phyloP scores from a whole-genome alignment of 2,888 invertebrate species.

The Catocala nupta region DNA sequence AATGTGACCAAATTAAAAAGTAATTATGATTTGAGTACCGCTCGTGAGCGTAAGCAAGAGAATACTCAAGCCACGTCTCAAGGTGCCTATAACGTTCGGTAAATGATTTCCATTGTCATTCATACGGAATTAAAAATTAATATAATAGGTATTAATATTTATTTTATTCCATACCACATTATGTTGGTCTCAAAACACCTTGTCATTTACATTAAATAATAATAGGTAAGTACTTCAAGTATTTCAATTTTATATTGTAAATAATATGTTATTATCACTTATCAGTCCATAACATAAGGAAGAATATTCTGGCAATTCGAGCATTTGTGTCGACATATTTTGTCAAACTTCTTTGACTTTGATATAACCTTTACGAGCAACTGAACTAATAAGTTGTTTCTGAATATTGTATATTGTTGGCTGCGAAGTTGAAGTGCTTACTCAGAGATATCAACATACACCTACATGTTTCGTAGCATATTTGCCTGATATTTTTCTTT shows the following conservation, averaged over 20 bases:
- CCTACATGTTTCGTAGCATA: not conserved
- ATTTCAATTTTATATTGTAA: not conserved
- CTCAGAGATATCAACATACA: not conserved
- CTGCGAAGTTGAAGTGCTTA: conserved; percentile 29
- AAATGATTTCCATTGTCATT: conserved; percentile 18
- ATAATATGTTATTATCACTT: not conserved
- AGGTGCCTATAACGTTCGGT: not conserved
- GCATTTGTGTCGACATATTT: conserved; percentile 23
- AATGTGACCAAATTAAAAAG: conserved; percentile 21
- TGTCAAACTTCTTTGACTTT: conserved; percentile 35
- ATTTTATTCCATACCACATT: not conserved
- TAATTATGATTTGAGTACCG: conserved; percentile 14
- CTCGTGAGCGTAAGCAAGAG: conserved; percentile 2
- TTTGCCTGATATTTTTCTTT: not conserved
- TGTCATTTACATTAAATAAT: conserved; percentile 1
- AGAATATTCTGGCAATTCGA: conserved; percentile 17
- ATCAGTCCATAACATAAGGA: too few relatives aligned
- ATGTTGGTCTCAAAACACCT: not conserved
- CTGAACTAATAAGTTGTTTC: conserved; percentile 32
- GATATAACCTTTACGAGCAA: conserved; percentile 35
- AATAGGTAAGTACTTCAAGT: not conserved
- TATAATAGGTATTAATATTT: conserved; percentile 1
- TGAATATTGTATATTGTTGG: conserved; percentile 16
- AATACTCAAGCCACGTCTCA: conserved; percentile 11
- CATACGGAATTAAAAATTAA: conserved; percentile 1